Evolutionary conservation across 1,140 invertebrate genomes (phyloP), one percentile per base, ranked within the genome.

Genomic region (Drosophila bipectinata): DNA sequence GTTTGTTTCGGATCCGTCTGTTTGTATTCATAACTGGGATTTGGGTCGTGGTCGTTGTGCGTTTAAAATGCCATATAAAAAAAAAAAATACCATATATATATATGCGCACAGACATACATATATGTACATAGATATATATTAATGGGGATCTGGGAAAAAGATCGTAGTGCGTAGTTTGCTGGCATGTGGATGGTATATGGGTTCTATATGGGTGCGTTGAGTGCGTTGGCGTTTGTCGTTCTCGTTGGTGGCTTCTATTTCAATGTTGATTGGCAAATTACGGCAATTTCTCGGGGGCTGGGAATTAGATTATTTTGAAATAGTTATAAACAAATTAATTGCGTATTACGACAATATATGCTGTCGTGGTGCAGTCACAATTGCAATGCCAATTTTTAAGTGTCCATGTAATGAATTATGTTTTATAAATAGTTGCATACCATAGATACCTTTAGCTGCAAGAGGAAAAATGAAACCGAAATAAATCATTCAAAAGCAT

Each of bases 251-350:
- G 71, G 60, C 81, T 81, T 63, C 73, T 77, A 75, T 81, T 87
- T 87, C 82, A 85, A 87, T 87, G 82, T 67, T 87, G 82, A 87
- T 87, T 87, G 82, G 82, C 82, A 87, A 87, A 87, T 87, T 87
- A 87, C 83, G 45, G 71, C 83, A 88, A 87, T 87, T 88, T 87
- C 55, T 63, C 12, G 45, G n/a, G 15, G 37, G 56, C 55, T 75
- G 61, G 61, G 79, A 79, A 87, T 87, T 87, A 82, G 83, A 87
- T 87, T 87, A 87, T 87, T 87, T 87, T 53, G 52, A 79, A 82
- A 79, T 87, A 84, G 80, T 83, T 83, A 84, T 72, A 77, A 80
- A 82, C 83, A 87, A 87, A 87, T 87, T 82, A 87, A 87, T 88
- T 87, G 71, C 69, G 44, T 18, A 83, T 77, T 66, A 69, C 32